Conservation (phyloP, 2,797 vertebrate species). For the Astyanax mexicanus region DNA sequence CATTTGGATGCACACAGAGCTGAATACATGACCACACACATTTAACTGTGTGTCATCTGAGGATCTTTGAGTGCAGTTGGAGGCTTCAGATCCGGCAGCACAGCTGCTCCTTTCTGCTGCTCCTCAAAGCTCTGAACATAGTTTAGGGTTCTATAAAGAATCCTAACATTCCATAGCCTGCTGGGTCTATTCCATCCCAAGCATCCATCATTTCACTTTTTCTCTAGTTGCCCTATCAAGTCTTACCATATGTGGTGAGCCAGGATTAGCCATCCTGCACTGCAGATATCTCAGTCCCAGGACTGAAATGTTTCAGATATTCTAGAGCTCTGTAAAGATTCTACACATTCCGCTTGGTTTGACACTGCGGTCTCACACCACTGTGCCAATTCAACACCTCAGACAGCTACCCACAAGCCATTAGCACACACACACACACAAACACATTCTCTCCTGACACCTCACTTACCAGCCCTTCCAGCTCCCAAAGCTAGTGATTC, state of each 20-base stretch:
- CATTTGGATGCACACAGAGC: neutral
- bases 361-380: conserved; percentile 39
- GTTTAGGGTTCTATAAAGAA: conserved; percentile 61
- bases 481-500: neutral
- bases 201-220: conserved; percentile 28
- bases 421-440: conserved; percentile 24
- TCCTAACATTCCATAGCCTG: conserved; percentile 56
- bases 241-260: conserved; percentile 7
- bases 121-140: conserved; percentile 58
- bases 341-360: conserved; percentile 41
- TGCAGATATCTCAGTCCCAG: neutral
- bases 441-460: neutral
- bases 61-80: conserved; percentile 12
- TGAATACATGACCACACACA: conserved; percentile 1
- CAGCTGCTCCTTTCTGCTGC: conserved; percentile 69
- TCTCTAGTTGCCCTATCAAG: conserved; percentile 23
- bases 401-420: neutral
- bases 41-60: conserved; percentile 13
- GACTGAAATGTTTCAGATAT: conserved; percentile 6
- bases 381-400: conserved; percentile 13
- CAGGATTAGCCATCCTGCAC: neutral
- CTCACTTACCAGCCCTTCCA: neutral
- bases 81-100: conserved; percentile 39
- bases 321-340: conserved; percentile 29
- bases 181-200: conserved; percentile 35